phyloP scores from a whole-genome alignment of 2,797 vertebrate genomes.

The Helostoma temminkii region DNA sequence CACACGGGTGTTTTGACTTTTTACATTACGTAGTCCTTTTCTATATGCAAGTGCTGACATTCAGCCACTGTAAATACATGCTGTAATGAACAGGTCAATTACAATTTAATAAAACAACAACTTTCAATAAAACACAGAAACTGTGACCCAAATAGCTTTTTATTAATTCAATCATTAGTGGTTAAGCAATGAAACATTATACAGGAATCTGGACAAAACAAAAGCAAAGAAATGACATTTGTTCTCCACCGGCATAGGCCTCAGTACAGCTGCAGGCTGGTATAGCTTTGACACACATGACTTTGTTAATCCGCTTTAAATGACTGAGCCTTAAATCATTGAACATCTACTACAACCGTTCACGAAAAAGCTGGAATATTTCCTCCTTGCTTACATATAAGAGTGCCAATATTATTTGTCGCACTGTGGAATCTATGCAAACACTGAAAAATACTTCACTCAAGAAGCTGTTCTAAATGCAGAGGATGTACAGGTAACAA shows the following conservation, averaged over 20 bases:
- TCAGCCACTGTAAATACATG: not conserved
- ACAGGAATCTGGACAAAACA: slow-evolving; percentile 63
- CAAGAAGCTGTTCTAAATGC: slow-evolving; percentile 28
- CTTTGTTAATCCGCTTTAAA: slow-evolving; percentile 16
- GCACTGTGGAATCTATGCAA: slow-evolving; percentile 21
- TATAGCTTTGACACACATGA: slow-evolving; percentile 41
- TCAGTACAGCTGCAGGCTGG: slow-evolving; percentile 31
- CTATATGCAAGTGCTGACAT: not conserved
- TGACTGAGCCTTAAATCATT: slow-evolving; percentile 16
- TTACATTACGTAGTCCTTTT: too few species aligned
- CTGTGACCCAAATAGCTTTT: slow-evolving; percentile 80
- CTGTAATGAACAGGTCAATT: not conserved
- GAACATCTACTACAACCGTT: slow-evolving; percentile 7
- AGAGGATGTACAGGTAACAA: slow-evolving; percentile 29
- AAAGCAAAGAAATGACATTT: slow-evolving; percentile 52
- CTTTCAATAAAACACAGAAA: slow-evolving; percentile 41
- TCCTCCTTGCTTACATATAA: slow-evolving; percentile 3
- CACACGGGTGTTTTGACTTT: too few species aligned
- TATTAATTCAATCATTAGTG: slow-evolving; percentile 86
- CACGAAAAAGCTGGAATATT: slow-evolving; percentile 13
- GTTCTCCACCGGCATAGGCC: slow-evolving; percentile 22
- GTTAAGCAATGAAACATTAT: slow-evolving; percentile 77
- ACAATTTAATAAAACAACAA: too few species aligned
- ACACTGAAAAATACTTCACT: slow-evolving; percentile 9
- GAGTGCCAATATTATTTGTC: slow-evolving; percentile 13